Evolutionary conservation across 2,888 invertebrate genomes (phyloP).

Genomic region (Oligia fasciuncula): DNA sequence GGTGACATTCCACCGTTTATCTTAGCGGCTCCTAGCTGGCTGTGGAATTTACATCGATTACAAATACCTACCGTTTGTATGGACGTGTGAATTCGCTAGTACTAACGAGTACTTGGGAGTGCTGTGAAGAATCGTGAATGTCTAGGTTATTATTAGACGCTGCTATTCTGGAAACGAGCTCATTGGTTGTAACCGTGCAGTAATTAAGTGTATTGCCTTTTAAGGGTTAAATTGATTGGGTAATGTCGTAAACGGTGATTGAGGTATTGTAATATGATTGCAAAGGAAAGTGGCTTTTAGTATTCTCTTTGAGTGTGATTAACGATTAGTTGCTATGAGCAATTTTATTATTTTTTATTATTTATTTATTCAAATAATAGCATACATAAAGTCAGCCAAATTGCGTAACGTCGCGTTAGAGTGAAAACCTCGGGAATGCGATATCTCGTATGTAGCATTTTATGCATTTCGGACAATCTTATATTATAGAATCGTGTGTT

Average conservation of each 20-base stretch:
- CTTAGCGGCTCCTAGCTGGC: slow-evolving; percentile 50
- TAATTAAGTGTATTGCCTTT: slow-evolving; percentile 34
- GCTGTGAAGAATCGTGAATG: slow-evolving; percentile 48
- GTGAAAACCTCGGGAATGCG: no score
- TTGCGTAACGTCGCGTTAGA: no score
- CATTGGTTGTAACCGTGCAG: slow-evolving; percentile 7
- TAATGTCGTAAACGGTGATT: slow-evolving; percentile 14
- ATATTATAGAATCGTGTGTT: no score
- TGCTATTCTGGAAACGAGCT: slow-evolving; percentile 1
- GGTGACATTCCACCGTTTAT: slow-evolving; percentile 71
- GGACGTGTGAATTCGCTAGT: slow-evolving; percentile 57
- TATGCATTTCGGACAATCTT: no score
- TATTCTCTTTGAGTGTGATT: neutral
- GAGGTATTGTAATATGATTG: slow-evolving; percentile 16
- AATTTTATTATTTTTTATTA: no score
- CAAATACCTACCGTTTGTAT: slow-evolving; percentile 66
- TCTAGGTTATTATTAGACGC: slow-evolving; percentile 47
- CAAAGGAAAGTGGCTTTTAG: slow-evolving; percentile 2
- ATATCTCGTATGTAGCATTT: no score
- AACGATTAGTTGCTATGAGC: neutral
- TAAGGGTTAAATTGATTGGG: slow-evolving; percentile 28
- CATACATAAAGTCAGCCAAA: no score
- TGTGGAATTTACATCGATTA: slow-evolving; percentile 71
- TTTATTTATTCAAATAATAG: no score
- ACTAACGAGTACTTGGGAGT: slow-evolving; percentile 46